Evolutionary conservation across 2,888 invertebrate genomes (phyloP).

Genomic region (Nomada flava): DNA sequence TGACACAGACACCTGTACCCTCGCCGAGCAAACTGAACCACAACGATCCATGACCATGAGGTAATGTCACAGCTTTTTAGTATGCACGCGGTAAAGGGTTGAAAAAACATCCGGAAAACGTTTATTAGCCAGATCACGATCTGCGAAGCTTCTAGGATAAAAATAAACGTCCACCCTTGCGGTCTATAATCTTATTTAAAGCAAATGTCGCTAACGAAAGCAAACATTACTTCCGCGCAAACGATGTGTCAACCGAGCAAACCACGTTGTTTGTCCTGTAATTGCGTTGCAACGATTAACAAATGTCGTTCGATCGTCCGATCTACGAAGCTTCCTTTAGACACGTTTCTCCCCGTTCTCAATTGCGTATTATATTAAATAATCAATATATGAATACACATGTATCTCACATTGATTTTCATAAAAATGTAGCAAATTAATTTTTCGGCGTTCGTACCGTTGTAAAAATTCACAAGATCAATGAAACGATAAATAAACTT

Average conservation of each 20-base stretch:
- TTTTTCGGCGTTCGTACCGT: too few relatives aligned
- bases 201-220: constrained; percentile 49
- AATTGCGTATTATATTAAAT: background rate
- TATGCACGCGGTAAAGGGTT: constrained; percentile 24
- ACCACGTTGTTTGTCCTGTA: constrained; percentile 49
- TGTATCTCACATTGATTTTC: too few relatives aligned
- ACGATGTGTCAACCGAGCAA: constrained; percentile 56
- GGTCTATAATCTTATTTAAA: constrained; percentile 42
- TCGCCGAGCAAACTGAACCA: background rate
- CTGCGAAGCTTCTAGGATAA: constrained; percentile 27
- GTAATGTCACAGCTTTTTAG: constrained; percentile 4
- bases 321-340: background rate
- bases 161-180: constrained; percentile 51
- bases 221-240: constrained; percentile 58
- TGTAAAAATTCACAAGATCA: too few relatives aligned
- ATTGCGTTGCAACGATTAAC: constrained; percentile 55
- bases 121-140: constrained; percentile 35
- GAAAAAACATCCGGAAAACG: constrained; percentile 29
- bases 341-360: background rate
- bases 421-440: too few relatives aligned
- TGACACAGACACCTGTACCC: background rate
- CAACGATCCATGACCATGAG: background rate
- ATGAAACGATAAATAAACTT: too few relatives aligned
- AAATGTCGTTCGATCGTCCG: constrained; percentile 40
- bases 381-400: too few relatives aligned